Conservation (phyloP, 23 tunicate species). For the Botrylloides violaceus region DNA sequence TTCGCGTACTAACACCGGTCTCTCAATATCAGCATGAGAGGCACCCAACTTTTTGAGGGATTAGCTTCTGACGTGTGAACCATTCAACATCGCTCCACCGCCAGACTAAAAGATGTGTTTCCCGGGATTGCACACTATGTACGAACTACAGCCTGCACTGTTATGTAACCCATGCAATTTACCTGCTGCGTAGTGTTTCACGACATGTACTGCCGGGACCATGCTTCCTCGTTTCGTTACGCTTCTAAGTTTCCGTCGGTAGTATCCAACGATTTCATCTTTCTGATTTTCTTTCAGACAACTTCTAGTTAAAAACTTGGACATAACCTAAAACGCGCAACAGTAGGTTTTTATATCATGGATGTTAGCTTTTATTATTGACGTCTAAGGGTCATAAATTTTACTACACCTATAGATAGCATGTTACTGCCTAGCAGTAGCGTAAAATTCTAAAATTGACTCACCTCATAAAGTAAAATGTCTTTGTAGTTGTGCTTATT, state of each 20-base stretch:
- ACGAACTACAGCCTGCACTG: too few species aligned
- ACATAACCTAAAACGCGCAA: slow-evolving; percentile 51
- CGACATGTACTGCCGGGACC: slow-evolving; percentile 50
- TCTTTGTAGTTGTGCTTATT: slow-evolving; percentile 46
- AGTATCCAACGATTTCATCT: slow-evolving; percentile 43
- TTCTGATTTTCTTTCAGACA: slow-evolving; percentile 36
- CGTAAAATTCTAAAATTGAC: background rate
- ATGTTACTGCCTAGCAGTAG: background rate
- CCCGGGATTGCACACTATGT: too few species aligned
- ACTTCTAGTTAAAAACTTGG: slow-evolving; percentile 43
- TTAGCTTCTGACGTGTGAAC: too few species aligned
- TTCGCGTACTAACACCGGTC: too few species aligned
- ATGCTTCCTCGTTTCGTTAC: slow-evolving; percentile 31
- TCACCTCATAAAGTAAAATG: slow-evolving; percentile 45
- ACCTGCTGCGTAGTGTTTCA: slow-evolving; percentile 59
- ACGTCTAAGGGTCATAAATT: too few species aligned
- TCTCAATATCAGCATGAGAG: too few species aligned
- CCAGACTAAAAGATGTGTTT: too few species aligned
- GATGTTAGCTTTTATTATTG: background rate
- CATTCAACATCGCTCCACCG: too few species aligned
- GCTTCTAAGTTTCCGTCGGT: slow-evolving; percentile 39
- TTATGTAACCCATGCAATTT: too few species aligned
- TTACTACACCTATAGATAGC: too few species aligned
- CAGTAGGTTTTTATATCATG: background rate
- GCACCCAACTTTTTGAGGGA: too few species aligned